Conservation (phyloP, 2,113 vertebrate species). For the Camelus dromedarius region DNA sequence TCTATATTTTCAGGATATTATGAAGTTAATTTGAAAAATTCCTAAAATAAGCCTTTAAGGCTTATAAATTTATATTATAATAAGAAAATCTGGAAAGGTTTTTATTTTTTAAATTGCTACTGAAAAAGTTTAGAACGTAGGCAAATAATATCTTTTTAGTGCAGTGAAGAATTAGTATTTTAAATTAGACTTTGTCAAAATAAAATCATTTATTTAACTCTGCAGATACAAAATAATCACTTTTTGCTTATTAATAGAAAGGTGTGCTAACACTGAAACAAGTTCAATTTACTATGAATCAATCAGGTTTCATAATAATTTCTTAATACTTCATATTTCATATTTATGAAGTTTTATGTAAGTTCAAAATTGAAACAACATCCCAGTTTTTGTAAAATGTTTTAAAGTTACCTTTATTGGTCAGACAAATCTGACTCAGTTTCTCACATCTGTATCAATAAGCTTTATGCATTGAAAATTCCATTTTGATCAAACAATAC, state of each 20-base stretch:
- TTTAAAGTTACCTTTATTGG: not conserved
- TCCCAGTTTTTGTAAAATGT: not conserved
- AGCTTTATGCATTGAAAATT: not conserved
- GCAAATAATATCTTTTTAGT: not conserved
- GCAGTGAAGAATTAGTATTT: not conserved
- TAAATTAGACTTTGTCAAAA: not conserved
- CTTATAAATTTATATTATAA: not conserved
- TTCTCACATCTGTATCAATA: not conserved
- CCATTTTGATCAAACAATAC: not conserved
- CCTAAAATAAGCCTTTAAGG: not conserved
- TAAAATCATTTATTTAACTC: not conserved
- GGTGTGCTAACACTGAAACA: not conserved
- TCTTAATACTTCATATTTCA: not conserved
- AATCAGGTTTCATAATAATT: not conserved
- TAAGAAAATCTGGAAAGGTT: not conserved
- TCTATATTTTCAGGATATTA: not conserved
- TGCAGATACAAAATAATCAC: not conserved
- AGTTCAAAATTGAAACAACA: not conserved
- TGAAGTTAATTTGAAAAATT: not conserved
- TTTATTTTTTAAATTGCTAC: not conserved
- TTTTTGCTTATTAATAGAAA: not conserved
- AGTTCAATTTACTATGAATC: not conserved
- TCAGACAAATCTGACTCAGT: not conserved
- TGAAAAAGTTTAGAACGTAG: not conserved
- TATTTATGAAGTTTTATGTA: not conserved